Base-by-base conservation (phyloP, 2,888 invertebrate genomes). In the Andrena flavipes region DNA sequence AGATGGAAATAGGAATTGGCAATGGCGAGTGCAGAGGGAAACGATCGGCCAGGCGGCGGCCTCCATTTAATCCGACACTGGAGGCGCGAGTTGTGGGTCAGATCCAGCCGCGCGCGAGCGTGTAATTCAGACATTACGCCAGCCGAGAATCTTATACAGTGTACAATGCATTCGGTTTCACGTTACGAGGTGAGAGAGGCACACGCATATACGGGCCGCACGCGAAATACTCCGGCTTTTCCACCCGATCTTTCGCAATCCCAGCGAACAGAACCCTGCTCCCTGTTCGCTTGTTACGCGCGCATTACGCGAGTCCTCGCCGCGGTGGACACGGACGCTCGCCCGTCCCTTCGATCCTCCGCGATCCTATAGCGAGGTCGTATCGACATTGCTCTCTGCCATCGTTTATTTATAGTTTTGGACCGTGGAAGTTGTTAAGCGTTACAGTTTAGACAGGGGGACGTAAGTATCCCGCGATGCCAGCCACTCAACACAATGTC, bases 141-240 rank as follows among this genome's bases (percentile, higher is more conserved):
- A 62, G 60, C 67, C 73, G 63, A 74, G 85, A 88, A 88, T 91
- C 87, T 84, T 87, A 75, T 84, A 70, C 78, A 75, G 56, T 63
- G 85, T 84, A 92, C 90, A 91, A 91, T 91, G 88, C 87, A 74
- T 82, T 80, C 26, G 89, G 92, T 91, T 90, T 92, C 92, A 86
- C 84, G 80, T 92, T 92, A 91, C 92, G 88, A 88, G 84, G 79
- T 75, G 86, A 89, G 87, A 87, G 86, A 82, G 67, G 81, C 79
- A 82, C 87, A 70, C 72, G 62, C 63, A 51, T 69, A 69, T 42
- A 73, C 78, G 73, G 63, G 59, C 73, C 23, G 73, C 60, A 60
- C 64, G 69, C 72, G 81, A 77, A 82, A 81, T 4, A 84, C 74
- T 42, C 74, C 30, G 49, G 51, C 67, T 51, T 69, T 60, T 78